These are phyloP conservation scores for Cylas formicarius DNA, from an alignment of 1,140 invertebrate genomes.

Conservation along the genomic window DNA sequence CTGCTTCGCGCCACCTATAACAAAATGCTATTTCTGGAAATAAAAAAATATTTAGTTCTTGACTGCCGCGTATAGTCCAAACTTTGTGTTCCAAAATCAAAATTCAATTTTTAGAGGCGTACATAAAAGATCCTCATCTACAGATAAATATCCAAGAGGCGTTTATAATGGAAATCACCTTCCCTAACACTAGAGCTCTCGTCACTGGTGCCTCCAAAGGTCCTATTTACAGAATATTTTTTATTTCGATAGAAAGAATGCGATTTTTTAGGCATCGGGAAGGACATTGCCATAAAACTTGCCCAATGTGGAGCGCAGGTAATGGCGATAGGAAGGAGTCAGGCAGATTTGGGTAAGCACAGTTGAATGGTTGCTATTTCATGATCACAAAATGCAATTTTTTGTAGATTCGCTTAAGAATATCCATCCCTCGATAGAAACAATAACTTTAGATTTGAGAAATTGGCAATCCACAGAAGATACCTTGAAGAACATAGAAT, in stretches of 20 bases:
- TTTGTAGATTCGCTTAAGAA: conserved; percentile 52
- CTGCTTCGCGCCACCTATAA: too few species aligned
- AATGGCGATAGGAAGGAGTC: conserved; percentile 50
- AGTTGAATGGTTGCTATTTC: too few species aligned
- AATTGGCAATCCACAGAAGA: conserved; percentile 67
- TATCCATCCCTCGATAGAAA: conserved; percentile 52
- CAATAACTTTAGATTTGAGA: conserved; percentile 60
- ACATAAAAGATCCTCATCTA: too few species aligned
- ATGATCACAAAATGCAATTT: neutral
- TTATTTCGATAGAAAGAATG: too few species aligned
- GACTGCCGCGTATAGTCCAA: too few species aligned
- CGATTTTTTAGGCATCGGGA: conserved; percentile 47
- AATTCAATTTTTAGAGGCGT: too few species aligned
- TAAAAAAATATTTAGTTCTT: too few species aligned
- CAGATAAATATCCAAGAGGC: too few species aligned
- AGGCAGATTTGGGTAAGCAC: too few species aligned
- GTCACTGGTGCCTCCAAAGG: conserved; percentile 58
- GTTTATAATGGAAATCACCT: conserved; percentile 45
- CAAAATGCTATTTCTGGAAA: too few species aligned
- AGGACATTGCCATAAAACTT: conserved; percentile 45
- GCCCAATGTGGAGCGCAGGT: conserved; percentile 46
- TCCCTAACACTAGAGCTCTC: conserved; percentile 48
- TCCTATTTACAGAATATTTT: conserved; percentile 40
- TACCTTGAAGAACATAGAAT: conserved; percentile 47
- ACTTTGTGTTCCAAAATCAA: too few species aligned